Base-by-base conservation (phyloP, 2,888 invertebrate genomes). In the Cerastis rubricosa region DNA sequence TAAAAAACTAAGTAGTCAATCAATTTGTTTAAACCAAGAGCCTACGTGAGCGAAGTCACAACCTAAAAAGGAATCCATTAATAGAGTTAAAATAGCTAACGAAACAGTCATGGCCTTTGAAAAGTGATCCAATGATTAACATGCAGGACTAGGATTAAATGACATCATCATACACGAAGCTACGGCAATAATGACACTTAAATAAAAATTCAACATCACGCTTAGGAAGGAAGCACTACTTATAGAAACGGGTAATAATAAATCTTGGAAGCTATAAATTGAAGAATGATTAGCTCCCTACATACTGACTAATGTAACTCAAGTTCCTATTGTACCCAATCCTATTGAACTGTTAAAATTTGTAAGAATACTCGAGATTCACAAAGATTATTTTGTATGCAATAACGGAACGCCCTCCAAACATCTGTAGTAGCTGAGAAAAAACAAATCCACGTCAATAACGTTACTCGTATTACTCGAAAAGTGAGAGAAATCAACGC, bases 401-500 rank as follows among this genome's bases (percentile, higher is more conserved):
- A 90, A 88, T 94, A 95, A 95, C 94, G 94, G 94, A 93, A 94
- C 95, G 94, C 95, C 96, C 92, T 88, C 91, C 90, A 95, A 95
- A 95, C 95, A 96, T 95, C 94, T 96, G 95, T 94, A 93, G 85
- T 80, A 80, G 76, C 73, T 75, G 76, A 87, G 81, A 89, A 89
- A 89, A 90, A 92, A 93, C 86, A 91, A 91, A 93, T 92, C 91
- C 87, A 81, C 88, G 87, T 92, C 89, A 89, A 94, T 94, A 95
- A 96, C 94, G 89, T 90, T 89, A 91, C 93, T 95, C 94, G 92
- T 94, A 95, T 96, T 95, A 94, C 95, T 93, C 86, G 80, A 94
- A 92, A 93, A 95, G 95, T 95, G 95, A 94, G 95, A 95, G 94
- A 96, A 95, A 96, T 95, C 94, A 92, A 89, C 93, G 91, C 89